Evolutionary conservation across 2,888 invertebrate genomes (phyloP), one percentile per base, ranked within the genome.

Genomic region (Dasysyrphus albostriatus): DNA sequence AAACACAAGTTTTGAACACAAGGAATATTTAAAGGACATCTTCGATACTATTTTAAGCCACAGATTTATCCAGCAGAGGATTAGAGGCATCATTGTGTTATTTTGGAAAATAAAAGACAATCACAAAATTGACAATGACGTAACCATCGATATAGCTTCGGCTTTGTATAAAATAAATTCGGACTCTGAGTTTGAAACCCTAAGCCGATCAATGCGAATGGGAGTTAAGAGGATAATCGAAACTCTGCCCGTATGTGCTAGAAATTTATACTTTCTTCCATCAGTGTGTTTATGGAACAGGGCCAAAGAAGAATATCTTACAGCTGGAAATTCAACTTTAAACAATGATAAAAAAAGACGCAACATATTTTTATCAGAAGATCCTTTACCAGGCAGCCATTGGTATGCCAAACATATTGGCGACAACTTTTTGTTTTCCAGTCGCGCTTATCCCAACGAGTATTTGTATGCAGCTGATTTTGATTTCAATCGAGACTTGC

Each of bases 201-300:
- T 67, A 7, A 67, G 9, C 14, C 32, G 7, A 19, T 5, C 16
- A 8, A 19, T 19, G 19, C 10, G n/a, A 24, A 12, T 10, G 0
- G 34, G 5, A 14, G 37, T 67, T 49, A 32, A 67, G 7, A 49
- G 14, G 9, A 19, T 47, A 5, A 67, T 67, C 49, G 19, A 67
- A 1, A 14, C 4, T 8, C 14, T 76, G 0, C 76, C 76, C 0
- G 12, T 12, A 12, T 67, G 58, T 32, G 67, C 44, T 32, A 34
- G 76, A 24, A 76, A 67, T 24, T 16, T 76, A 19, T 58, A 29
- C 47, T 67, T 76, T 58, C 12, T 37, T 0, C 56, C 65, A 8
- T 19, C 34, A 5, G 56, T 76, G 5, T 76, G 76, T 16, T 42
- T 76, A 4, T 76, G 67, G 67, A 76, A 44, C 10, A 67, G 39